Base-by-base conservation (phyloP, 2,797 vertebrate species). In the Epinephelus malabaricus region DNA sequence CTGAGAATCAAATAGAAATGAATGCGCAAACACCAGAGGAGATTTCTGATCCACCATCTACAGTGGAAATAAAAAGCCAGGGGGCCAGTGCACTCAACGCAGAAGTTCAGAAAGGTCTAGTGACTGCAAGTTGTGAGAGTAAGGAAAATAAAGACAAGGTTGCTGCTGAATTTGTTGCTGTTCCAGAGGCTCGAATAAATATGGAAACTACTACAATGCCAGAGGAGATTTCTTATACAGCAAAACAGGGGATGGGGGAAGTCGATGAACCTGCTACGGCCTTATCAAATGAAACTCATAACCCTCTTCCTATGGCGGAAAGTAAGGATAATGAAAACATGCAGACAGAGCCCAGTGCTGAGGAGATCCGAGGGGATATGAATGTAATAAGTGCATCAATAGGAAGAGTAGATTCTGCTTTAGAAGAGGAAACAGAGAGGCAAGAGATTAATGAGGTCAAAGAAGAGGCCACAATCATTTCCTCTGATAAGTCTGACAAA, bases 391-490 rank as follows among this genome's bases (percentile, higher is more conserved):
- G 64, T 73, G 79, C 34, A 86, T 83, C 88, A 73, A 78, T 69
- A 43, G 84, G 81, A 72, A 71, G 11, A 7, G 14, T 67, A 19
- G 63, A 74, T 59, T 75, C 81, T 78, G 65, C 19, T 2, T 73
- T 68, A 21, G 66, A 81, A 76, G 79, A 87, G 50, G 82, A 87
- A 82, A 75, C 1, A 0, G 30, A 8, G 15, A 73, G 51, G 27
- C 53, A 76, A 63, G 51, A 60, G 27, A 85, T 72, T 69, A 73
- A 85, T 62, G 81, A 89, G 73, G 62, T 78, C 50, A 85, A 78
- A 60, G 72, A 79, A 23, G 78, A 72, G 46, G 53, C 58, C 27
- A 25, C 54, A 23, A 23, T 82, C 5, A 30, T 69, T 82, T 60
- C 74, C 30, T 25, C 21, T 25, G 66, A 79, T 60, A 55, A 69